phyloP scores from a whole-genome alignment of 2,888 invertebrate genomes.

The Cybosia mesomella region DNA sequence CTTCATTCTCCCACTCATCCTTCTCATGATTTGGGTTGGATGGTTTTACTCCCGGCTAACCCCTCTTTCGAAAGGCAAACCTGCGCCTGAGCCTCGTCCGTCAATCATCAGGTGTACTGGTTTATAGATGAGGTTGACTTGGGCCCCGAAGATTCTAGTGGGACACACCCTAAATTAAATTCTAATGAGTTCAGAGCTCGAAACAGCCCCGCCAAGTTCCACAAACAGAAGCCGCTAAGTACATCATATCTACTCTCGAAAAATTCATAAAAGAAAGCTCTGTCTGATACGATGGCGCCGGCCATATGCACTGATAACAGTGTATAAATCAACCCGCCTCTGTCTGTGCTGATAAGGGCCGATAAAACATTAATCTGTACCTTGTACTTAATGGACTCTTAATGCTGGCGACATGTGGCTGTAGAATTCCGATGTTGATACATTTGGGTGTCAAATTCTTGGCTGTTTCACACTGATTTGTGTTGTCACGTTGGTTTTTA shows the following conservation, averaged over 20 bases:
- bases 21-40: too few relatives aligned
- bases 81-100: too few relatives aligned
- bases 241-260: conserved; percentile 58
- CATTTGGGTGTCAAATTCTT: conserved; percentile 39
- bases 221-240: conserved; percentile 63
- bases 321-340: conserved; percentile 64
- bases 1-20: too few relatives aligned
- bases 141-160: too few relatives aligned
- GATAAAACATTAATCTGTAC: conserved; percentile 74
- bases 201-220: conserved; percentile 13
- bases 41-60: background rate
- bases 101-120: too few relatives aligned
- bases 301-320: conserved; percentile 59
- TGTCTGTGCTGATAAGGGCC: conserved; percentile 61
- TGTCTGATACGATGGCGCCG: conserved; percentile 59
- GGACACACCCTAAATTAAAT: conserved; percentile 14
- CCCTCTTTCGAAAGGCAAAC: too few relatives aligned
- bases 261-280: conserved; percentile 66
- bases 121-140: too few relatives aligned
- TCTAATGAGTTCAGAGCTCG: conserved; percentile 18
- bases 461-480: conserved; percentile 19
- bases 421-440: conserved; percentile 39
- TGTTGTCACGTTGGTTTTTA: background rate
- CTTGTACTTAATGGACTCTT: conserved; percentile 71
- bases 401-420: conserved; percentile 64